Percentiles rank a stretch among this genome's conserved stretches.
phyloP scores from a whole-genome alignment of 2,797 vertebrate genomes.

The Cichlasoma orientale region DNA sequence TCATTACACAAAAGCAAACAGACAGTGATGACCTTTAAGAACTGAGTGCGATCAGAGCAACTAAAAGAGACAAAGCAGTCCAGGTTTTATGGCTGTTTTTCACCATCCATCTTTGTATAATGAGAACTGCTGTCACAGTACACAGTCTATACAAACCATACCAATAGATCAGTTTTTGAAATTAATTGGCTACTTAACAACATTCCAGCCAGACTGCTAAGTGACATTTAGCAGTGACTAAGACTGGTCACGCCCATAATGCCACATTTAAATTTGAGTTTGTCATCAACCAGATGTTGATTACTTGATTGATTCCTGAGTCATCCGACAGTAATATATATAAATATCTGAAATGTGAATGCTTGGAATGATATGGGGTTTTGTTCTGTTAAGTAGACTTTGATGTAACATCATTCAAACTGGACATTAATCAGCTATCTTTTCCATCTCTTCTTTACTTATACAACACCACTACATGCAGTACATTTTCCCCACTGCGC shows the following conservation, averaged over 20 bases:
- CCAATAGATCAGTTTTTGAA: not conserved
- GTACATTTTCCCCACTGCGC: not conserved
- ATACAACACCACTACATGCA: not conserved
- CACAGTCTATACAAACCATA: not conserved
- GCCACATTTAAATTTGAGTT: not conserved
- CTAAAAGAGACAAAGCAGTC: not conserved
- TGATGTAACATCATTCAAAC: not conserved
- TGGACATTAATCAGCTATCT: not conserved
- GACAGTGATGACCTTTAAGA: fast-evolving
- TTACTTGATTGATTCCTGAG: not conserved
- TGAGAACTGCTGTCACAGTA: not conserved
- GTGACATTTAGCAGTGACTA: not conserved
- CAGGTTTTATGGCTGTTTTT: not conserved
- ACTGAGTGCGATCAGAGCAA: not conserved
- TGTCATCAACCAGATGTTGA: not conserved
- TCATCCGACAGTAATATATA: not conserved
- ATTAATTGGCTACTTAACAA: not conserved
- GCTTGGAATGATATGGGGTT: not conserved
- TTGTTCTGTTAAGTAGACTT: not conserved
- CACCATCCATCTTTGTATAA: not conserved
- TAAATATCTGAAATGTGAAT: not conserved
- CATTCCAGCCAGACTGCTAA: not conserved
- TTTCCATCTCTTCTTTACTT: not conserved
- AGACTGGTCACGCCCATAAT: too few relatives aligned
- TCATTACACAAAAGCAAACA: not conserved